phyloP scores from a whole-genome alignment of 1,140 invertebrate species.

The Euglossa dilemma region DNA sequence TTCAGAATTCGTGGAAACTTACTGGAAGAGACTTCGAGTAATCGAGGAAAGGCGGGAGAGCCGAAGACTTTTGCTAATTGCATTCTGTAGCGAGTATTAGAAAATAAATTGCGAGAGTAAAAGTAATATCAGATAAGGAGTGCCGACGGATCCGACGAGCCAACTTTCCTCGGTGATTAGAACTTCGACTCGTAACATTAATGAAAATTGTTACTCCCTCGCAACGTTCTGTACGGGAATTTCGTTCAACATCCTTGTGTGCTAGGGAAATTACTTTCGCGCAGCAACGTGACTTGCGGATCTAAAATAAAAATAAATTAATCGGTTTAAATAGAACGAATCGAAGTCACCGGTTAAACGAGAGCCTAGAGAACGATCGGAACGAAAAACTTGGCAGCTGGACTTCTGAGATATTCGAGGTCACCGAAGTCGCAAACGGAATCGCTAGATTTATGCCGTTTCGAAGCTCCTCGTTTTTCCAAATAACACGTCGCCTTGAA shows the following conservation, averaged over 20 bases:
- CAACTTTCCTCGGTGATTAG: conserved; percentile 15
- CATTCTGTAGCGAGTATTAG: not conserved
- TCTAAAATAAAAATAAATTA: not conserved
- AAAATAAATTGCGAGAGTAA: not conserved
- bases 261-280: not conserved
- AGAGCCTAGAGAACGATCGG: not conserved
- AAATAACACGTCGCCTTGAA: not conserved
- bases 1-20: no score
- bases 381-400: not conserved
- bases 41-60: no score
- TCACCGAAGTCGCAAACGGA: not conserved
- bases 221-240: not conserved
- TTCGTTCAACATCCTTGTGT: not conserved
- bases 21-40: no score
- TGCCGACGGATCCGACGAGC: not conserved
- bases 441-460: not conserved
- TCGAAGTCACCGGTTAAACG: no score
- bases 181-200: not conserved
- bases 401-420: not conserved
- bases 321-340: not conserved
- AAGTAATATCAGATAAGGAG: not conserved
- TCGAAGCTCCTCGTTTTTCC: not conserved
- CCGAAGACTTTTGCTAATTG: not conserved
- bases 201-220: conserved; percentile 4
- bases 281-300: no score